Evolutionary conservation across 2,797 vertebrate genomes (phyloP).

Genomic region (Leptoclinus maculatus): DNA sequence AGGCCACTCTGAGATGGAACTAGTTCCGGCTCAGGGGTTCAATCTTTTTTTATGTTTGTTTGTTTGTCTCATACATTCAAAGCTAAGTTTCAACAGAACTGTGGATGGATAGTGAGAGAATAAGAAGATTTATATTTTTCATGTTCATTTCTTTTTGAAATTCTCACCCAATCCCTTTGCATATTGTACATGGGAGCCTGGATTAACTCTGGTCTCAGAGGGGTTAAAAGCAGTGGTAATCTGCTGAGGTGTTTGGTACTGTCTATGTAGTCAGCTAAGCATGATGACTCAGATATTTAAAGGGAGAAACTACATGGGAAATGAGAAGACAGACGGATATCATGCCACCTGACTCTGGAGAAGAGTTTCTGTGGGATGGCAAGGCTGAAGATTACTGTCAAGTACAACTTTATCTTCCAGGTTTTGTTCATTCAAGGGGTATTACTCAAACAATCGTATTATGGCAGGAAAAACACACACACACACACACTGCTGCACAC

Average conservation of each 20-base stretch:
- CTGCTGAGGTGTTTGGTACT: constrained; percentile 15
- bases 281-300: constrained; percentile 27
- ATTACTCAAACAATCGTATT: constrained; percentile 16
- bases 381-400: constrained; percentile 16
- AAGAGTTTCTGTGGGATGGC: constrained; percentile 5
- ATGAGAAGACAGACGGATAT: constrained; percentile 27
- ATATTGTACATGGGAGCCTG: constrained; percentile 6
- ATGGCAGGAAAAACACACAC: background rate
- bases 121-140: constrained; percentile 6
- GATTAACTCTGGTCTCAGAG: constrained; percentile 31
- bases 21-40: background rate
- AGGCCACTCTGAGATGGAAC: background rate
- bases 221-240: constrained; percentile 39
- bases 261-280: constrained; percentile 38
- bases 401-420: constrained; percentile 28
- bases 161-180: background rate
- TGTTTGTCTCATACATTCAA: constrained; percentile 3
- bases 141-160: constrained; percentile 12
- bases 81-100: background rate
- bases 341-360: constrained; percentile 7
- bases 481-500: background rate
- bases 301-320: constrained; percentile 24
- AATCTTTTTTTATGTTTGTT: constrained; percentile 1
- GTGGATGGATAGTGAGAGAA: background rate
- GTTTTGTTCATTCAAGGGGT: constrained; percentile 36